Evolutionary conservation across 37 sponge, comb jelly and placozoan species (phyloP), one percentile per base, ranked within the genome.

Genomic region (Agelas oroides): DNA sequence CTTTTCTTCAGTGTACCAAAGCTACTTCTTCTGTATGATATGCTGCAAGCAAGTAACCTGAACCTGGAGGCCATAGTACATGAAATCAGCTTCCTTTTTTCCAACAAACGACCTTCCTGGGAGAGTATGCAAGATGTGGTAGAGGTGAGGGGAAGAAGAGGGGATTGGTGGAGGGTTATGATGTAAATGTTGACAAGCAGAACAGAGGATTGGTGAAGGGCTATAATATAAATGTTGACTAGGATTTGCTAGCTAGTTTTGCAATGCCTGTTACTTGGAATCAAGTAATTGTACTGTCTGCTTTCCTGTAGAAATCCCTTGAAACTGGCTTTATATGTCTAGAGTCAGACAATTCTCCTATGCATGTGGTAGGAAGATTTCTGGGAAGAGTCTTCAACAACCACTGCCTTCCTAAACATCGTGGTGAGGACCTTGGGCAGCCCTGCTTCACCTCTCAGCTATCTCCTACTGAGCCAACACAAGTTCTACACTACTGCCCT

Each of bases 1-100:
- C 86, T 95, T 58, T 88, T 88, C 73, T 88, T 92, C 39, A 80
- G 73, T 37, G 75, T 95, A 1, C 92, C 88, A 6, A 93, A 93
- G 62, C 61, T 88, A 24, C 68, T 84, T 24, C 31, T 37, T 18
- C 82, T 93, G 53, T 86, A 71, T 56, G 1, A 28, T 5, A 56
- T 85, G 52, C 27, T 92, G 17, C 33, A 18, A 53, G 33, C 0
- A 27, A 59, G 25, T 11, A 54, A 21, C 52, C n/a, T n/a, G n/a
- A 34, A 25, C 32, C 12, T 36, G n/a, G 70, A 40, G 39, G 46
- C 53, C 38, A 65, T 87, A 2, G 56, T 92, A 15, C 53, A 57
- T 56, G 88, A 87, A 36, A 39, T 84, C 65, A 87, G 70, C 65
- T 92, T 91, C 71, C 70, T 91, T 23, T 80, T 70, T 65, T 38